Percentiles rank a stretch among this genome's conserved stretches.
These are phyloP conservation scores for Petromus typicus DNA, from an alignment of 2,113 vertebrate genomes.

Conservation along the genomic window DNA sequence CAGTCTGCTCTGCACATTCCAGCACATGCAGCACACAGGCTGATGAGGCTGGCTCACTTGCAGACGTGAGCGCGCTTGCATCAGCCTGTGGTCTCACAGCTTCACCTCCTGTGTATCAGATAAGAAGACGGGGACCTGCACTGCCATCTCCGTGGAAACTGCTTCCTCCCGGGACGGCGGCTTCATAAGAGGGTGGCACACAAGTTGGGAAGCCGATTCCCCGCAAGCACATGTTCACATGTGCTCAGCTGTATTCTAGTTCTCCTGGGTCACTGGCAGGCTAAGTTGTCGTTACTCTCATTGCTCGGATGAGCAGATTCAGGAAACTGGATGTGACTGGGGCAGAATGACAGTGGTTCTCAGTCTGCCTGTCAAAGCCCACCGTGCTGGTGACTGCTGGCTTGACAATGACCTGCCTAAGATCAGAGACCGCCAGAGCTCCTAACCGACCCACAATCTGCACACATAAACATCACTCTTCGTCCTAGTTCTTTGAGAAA, in stretches of 20 bases:
- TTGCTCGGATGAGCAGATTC: too few species aligned
- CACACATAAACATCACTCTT: not conserved
- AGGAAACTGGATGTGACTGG: not conserved
- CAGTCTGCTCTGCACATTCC: fast-evolving
- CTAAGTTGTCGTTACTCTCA: fast-evolving
- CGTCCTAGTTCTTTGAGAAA: too few species aligned
- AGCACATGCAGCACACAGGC: fast-evolving
- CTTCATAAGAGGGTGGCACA: not conserved
- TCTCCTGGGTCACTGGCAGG: not conserved
- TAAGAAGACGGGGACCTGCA: too few species aligned
- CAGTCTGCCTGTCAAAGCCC: fast-evolving
- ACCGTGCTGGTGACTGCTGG: fast-evolving
- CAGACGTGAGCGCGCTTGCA: not conserved
- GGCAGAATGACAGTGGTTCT: fast-evolving
- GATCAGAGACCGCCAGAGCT: not conserved
- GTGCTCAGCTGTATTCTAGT: fast-evolving
- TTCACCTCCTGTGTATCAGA: not conserved
- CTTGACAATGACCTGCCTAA: too few species aligned
- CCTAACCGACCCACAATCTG: fast-evolving
- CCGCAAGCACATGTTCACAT: not conserved
- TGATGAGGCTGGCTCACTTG: not conserved
- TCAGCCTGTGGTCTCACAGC: fast-evolving
- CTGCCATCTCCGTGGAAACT: fast-evolving
- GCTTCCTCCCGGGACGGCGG: not conserved
- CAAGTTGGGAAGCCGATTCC: fast-evolving